phyloP scores from a whole-genome alignment of 1,140 invertebrate species.

The Drosophila sp. region DNA sequence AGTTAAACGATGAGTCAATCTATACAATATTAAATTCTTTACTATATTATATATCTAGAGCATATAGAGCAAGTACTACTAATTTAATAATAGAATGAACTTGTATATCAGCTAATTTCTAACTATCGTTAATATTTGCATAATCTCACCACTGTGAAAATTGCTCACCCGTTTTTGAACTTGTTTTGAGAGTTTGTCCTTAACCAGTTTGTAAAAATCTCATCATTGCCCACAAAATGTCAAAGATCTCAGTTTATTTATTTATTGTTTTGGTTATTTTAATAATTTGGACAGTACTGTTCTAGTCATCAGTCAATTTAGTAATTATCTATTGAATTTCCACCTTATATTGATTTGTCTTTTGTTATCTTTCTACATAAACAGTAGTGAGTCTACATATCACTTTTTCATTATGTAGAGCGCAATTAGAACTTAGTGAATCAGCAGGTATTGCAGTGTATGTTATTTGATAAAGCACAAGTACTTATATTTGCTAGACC shows the following conservation, averaged over 20 bases:
- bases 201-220: not conserved
- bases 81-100: not conserved
- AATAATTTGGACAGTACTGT: not conserved
- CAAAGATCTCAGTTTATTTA: not conserved
- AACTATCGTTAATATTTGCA: not conserved
- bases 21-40: not conserved
- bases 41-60: too few species aligned
- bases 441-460: slow-evolving; percentile 18
- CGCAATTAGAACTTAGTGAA: slow-evolving; percentile 10
- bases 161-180: not conserved
- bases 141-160: too few species aligned
- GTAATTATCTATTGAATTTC: slow-evolving; percentile 2
- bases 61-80: not conserved
- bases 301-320: not conserved
- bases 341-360: too few species aligned
- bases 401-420: not conserved
- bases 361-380: not conserved
- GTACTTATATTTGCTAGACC: not conserved
- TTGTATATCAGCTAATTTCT: not conserved
- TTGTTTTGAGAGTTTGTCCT: not conserved
- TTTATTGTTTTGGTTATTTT: not conserved
- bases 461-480: slow-evolving; percentile 8
- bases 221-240: not conserved
- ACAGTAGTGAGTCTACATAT: not conserved
- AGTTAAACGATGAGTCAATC: not conserved